Evolutionary conservation across 2,113 vertebrate species (phyloP).

Genomic region (Ciconia maguari): DNA sequence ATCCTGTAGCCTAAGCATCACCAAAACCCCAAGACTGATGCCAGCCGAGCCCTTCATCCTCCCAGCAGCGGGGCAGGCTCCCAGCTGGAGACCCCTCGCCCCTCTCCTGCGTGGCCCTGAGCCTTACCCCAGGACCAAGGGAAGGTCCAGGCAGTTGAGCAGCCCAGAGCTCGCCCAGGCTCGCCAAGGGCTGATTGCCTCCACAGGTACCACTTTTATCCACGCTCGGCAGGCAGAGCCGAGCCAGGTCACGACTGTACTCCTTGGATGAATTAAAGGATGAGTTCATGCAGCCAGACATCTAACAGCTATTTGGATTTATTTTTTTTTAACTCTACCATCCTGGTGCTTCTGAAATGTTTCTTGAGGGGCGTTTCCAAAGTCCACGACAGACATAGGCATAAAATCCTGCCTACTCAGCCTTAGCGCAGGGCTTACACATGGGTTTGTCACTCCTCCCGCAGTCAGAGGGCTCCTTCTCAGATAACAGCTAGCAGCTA

Average conservation of each 20-base stretch:
- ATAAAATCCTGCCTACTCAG: neutral
- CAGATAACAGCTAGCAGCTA: neutral
- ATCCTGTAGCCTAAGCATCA: neutral
- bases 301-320: neutral
- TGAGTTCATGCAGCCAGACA: neutral
- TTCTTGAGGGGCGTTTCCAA: neutral
- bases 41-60: neutral
- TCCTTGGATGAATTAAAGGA: neutral
- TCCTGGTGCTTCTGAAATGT: neutral
- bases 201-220: accelerated
- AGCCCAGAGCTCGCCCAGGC: neutral
- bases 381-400: accelerated
- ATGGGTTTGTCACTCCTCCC: neutral
- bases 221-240: neutral
- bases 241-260: accelerated
- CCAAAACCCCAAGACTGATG: neutral
- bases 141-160: neutral
- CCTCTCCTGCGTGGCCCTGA: neutral
- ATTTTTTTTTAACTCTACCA: neutral
- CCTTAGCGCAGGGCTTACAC: neutral
- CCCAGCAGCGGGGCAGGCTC: neutral
- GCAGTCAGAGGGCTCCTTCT: neutral
- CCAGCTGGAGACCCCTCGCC: neutral
- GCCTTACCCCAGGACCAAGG: neutral
- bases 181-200: too few species aligned